Evolutionary conservation across 2,797 vertebrate species (phyloP).

Genomic region (Pogonophryne albipinna): DNA sequence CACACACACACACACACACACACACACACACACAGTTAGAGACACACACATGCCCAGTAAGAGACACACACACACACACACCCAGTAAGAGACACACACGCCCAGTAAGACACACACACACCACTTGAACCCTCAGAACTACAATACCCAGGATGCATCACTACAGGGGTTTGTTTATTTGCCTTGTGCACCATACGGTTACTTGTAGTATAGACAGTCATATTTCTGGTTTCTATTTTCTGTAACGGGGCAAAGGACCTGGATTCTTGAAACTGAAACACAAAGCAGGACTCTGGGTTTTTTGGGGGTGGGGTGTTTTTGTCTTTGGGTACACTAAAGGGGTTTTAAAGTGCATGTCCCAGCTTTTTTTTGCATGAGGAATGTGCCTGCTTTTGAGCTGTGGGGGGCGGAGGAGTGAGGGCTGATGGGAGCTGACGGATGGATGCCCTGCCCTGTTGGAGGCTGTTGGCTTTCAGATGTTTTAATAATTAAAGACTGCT

Average conservation of each 20-base stretch:
- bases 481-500: slow-evolving; percentile 81
- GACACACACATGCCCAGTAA: too few relatives aligned
- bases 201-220: slow-evolving; percentile 66
- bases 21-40: too few relatives aligned
- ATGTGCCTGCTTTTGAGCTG: slow-evolving; percentile 82
- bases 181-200: slow-evolving; percentile 35
- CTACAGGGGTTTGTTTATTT: slow-evolving; percentile 31
- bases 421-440: slow-evolving; percentile 30
- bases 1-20: too few relatives aligned
- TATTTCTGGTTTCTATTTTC: slow-evolving; percentile 78
- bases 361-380: slow-evolving; percentile 84
- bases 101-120: neutral
- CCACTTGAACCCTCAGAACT: slow-evolving; percentile 8
- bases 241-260: slow-evolving; percentile 49
- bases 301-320: neutral
- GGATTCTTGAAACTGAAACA: slow-evolving; percentile 38
- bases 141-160: slow-evolving; percentile 41
- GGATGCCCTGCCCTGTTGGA: slow-evolving; percentile 40
- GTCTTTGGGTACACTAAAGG: slow-evolving; percentile 4
- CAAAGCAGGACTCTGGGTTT: slow-evolving; percentile 34
- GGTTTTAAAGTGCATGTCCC: slow-evolving; percentile 80
- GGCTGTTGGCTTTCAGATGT: slow-evolving; percentile 75
- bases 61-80: too few relatives aligned
- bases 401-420: slow-evolving; percentile 25
- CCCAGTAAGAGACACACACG: too few relatives aligned